Percentiles rank a stretch among this genome's conserved stretches.
These are phyloP conservation scores for Pithys albifrons DNA, from an alignment of 2,113 vertebrate genomes.

Conservation along the genomic window DNA sequence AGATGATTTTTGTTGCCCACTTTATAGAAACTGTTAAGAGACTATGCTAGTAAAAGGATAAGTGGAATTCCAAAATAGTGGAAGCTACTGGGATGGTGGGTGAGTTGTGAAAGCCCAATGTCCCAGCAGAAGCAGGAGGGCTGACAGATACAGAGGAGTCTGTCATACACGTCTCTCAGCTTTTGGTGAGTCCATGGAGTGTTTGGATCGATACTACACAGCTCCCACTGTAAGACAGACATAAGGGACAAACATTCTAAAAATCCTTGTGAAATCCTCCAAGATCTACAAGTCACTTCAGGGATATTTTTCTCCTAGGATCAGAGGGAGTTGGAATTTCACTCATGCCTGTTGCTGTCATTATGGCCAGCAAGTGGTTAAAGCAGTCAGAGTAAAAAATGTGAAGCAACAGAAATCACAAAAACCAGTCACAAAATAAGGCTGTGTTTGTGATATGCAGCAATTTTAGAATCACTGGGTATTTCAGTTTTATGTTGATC, in stretches of 20 bases:
- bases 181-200: not conserved
- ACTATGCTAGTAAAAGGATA: not conserved
- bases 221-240: not conserved
- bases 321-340: not conserved
- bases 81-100: not conserved
- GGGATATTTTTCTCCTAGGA: not conserved
- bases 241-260: not conserved
- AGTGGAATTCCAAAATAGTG: not conserved
- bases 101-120: not conserved
- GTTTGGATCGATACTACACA: not conserved
- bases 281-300: not conserved
- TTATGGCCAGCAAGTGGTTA: not conserved
- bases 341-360: not conserved
- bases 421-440: not conserved
- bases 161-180: not conserved
- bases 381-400: not conserved
- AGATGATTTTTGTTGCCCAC: not conserved
- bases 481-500: not conserved
- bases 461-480: not conserved
- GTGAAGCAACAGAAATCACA: not conserved
- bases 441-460: not conserved
- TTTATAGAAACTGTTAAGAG: not conserved
- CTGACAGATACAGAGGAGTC: not conserved
- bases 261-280: not conserved
- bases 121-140: not conserved